phyloP scores from a whole-genome alignment of 2,797 vertebrate genomes.

The Nannoperca obscura region DNA sequence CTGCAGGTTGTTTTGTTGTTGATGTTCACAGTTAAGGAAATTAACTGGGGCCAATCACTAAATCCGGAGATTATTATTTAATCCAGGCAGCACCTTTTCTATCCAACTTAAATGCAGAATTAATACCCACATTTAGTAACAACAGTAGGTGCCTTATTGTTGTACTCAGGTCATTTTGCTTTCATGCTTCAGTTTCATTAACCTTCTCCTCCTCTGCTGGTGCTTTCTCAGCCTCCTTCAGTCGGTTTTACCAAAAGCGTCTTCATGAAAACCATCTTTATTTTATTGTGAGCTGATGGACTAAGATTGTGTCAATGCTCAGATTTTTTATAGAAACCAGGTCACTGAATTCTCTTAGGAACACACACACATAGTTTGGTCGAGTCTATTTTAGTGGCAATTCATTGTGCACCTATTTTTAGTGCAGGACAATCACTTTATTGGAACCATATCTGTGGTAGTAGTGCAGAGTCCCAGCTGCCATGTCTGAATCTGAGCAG shows the following conservation, averaged over 20 bases:
- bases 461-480: constrained; percentile 24
- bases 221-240: constrained; percentile 11
- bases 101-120: not conserved
- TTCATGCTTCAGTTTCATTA: not conserved
- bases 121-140: not conserved
- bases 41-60: not conserved
- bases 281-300: constrained; percentile 37
- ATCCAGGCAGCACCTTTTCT: not conserved
- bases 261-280: constrained; percentile 15
- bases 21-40: not conserved
- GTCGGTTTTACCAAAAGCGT: constrained; percentile 7
- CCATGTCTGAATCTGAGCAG: constrained; percentile 24
- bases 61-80: not conserved
- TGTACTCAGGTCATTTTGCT: not conserved
- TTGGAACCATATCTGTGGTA: constrained; percentile 19
- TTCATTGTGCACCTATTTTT: constrained; percentile 57
- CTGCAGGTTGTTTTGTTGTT: not conserved
- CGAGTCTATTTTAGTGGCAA: constrained; percentile 40
- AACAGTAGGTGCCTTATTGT: not conserved
- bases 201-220: not conserved
- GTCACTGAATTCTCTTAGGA: constrained; percentile 3
- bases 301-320: constrained; percentile 15
- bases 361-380: not conserved
- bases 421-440: constrained; percentile 28
- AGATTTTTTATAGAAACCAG: constrained; percentile 48